Evolutionary conservation across 2,797 vertebrate genomes (phyloP).

Genomic region (Spinibarbus caldwelli): DNA sequence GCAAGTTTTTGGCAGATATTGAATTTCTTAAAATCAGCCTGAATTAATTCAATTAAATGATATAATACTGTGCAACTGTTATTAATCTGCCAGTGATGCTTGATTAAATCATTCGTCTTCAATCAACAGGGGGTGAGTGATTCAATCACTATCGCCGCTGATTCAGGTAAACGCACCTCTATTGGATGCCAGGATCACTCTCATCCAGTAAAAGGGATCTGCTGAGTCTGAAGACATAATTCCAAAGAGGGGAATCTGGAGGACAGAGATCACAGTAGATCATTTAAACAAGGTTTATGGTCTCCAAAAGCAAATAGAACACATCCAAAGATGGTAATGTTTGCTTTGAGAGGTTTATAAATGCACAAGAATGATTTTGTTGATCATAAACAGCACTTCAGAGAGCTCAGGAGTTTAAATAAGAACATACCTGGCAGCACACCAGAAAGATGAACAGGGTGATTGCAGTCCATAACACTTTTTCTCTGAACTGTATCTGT

Average conservation of each 20-base stretch:
- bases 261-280: neutral
- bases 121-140: neutral
- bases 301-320: neutral
- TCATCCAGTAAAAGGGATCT: constrained; percentile 99
- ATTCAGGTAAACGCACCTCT: constrained; percentile 83
- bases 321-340: neutral
- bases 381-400: neutral
- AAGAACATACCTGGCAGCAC: constrained; percentile 92
- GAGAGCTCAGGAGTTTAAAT: neutral
- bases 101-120: neutral
- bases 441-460: constrained; percentile 99
- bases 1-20: too few species aligned
- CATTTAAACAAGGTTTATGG: neutral
- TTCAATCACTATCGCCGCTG: neutral
- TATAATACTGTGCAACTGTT: neutral
- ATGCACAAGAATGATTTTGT: neutral
- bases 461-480: constrained; percentile 98
- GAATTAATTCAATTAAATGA: neutral
- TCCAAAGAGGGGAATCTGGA: constrained; percentile 95
- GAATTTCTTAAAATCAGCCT: neutral
- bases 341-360: neutral
- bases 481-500: constrained; percentile 98
- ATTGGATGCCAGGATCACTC: constrained; percentile 98
- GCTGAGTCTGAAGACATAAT: constrained; percentile 99
- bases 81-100: neutral